Evolutionary conservation across 2,113 vertebrate genomes (phyloP).

Genomic region (Calidris pugnax): DNA sequence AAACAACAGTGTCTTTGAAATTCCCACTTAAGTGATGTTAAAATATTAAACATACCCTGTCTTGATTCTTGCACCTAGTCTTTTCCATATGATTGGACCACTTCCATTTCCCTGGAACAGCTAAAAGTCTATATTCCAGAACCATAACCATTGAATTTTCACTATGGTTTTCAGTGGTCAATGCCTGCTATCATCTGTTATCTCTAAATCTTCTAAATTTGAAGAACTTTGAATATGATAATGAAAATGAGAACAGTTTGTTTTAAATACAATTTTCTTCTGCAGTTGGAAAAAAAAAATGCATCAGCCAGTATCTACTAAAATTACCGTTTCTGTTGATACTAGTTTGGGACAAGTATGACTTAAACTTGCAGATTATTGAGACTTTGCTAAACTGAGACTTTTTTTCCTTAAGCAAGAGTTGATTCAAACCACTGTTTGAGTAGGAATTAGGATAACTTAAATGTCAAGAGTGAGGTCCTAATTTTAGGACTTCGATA

Average conservation of each 20-base stretch:
- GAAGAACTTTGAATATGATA: neutral
- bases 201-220: neutral
- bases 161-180: neutral
- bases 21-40: neutral
- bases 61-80: neutral
- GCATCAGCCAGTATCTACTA: neutral
- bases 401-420: neutral
- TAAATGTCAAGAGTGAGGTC: accelerated
- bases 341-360: neutral
- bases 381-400: neutral
- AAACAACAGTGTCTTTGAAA: neutral
- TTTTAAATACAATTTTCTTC: neutral
- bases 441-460: neutral
- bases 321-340: neutral
- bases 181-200: neutral
- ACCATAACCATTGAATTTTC: neutral
- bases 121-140: neutral
- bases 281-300: neutral
- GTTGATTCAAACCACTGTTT: neutral
- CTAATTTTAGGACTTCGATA: neutral
- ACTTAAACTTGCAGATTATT: neutral
- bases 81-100: neutral
- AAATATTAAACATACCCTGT: neutral
- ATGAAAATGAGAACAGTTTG: neutral
- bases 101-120: neutral